phyloP scores from a whole-genome alignment of 2,888 invertebrate species.

The Ophion costatus region DNA sequence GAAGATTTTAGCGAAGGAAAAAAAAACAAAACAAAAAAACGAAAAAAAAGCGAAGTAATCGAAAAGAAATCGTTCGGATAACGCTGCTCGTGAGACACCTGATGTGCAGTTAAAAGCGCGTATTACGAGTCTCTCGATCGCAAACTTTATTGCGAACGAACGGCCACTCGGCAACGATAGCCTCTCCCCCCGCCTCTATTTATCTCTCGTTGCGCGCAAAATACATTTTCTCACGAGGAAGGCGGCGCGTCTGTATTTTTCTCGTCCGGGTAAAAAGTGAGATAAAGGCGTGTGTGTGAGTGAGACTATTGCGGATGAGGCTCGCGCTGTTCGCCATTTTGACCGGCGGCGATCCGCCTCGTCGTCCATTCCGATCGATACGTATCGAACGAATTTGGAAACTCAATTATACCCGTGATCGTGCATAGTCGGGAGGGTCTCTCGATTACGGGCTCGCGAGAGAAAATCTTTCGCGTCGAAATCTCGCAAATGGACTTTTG shows the following conservation, averaged over 20 bases:
- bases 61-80: constrained; percentile 57
- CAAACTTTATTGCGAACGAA: constrained; percentile 63
- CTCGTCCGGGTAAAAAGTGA: background rate
- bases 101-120: constrained; percentile 66
- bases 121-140: constrained; percentile 66
- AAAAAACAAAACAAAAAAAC: background rate
- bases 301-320: constrained; percentile 11
- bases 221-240: constrained; percentile 43
- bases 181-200: background rate
- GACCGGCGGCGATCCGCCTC: constrained; percentile 17
- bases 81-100: constrained; percentile 54
- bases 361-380: background rate
- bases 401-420: constrained; percentile 52
- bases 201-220: constrained; percentile 47
- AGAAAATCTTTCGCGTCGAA: constrained; percentile 35
- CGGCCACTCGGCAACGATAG: constrained; percentile 51
- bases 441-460: constrained; percentile 19
- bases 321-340: constrained; percentile 47
- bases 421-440: constrained; percentile 21
- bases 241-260: constrained; percentile 25
- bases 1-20: constrained; percentile 4
- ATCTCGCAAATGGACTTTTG: constrained; percentile 45
- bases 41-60: background rate
- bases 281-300: constrained; percentile 18
- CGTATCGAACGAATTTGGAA: constrained; percentile 56